Conservation (phyloP, 2,888 invertebrate genomes). For the Erpobdella octoculata region DNA sequence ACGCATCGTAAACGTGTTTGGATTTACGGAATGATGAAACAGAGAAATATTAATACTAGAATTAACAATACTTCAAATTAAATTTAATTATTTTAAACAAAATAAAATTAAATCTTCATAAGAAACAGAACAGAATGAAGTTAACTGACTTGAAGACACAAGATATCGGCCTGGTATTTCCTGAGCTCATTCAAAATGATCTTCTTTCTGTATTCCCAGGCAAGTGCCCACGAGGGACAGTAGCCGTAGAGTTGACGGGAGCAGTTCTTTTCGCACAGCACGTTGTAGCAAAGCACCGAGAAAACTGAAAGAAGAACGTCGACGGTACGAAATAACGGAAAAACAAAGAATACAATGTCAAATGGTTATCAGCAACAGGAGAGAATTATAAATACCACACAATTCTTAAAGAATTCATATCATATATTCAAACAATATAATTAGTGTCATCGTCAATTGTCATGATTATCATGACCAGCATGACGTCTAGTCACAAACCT, state of each 20-base stretch:
- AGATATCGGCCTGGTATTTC: slow-evolving; percentile 91
- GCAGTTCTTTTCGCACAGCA: slow-evolving; percentile 96
- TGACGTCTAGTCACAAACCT: slow-evolving; percentile 4
- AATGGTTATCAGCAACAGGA: no score
- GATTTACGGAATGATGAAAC: background rate
- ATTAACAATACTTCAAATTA: background rate
- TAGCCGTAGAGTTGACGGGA: slow-evolving; percentile 97
- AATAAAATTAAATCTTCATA: no score
- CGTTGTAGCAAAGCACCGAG: slow-evolving; percentile 99
- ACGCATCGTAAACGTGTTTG: background rate
- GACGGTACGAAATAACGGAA: no score
- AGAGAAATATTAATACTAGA: background rate
- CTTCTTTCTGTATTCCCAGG: slow-evolving; percentile 97
- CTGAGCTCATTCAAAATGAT: slow-evolving; percentile 91
- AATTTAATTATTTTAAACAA: no score
- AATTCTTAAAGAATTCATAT: background rate
- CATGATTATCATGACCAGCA: background rate
- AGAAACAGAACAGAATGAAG: no score
- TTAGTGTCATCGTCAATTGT: no score
- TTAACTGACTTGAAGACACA: slow-evolving; percentile 72
- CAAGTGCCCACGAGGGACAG: slow-evolving; percentile 96
- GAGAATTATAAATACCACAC: background rate
- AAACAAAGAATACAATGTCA: no score
- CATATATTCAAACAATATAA: background rate
- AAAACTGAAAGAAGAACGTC: slow-evolving; percentile 63